Evolutionary conservation across 2,113 vertebrate genomes (phyloP), one percentile per base, ranked within the genome.

Genomic region (Myiopsitta monachus): DNA sequence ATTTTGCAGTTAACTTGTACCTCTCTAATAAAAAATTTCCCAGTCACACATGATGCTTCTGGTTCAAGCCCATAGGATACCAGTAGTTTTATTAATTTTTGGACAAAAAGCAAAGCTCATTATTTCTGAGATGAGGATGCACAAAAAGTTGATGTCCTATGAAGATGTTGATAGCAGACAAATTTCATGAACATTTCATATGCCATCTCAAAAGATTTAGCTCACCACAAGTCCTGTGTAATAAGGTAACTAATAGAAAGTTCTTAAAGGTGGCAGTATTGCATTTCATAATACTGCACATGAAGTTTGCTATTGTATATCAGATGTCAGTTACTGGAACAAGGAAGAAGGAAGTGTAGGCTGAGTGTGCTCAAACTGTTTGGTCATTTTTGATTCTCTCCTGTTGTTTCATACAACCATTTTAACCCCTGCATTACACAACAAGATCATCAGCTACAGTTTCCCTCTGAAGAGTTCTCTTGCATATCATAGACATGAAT

Each of bases 181-280:
- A 24, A 66, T 55, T 69, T 84, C 6, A 33, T 39, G 18, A 64
- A 24, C 8, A 39, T 75, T 91, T 84, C 16, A 69, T 14, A 28
- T 28, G 28, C 21, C 28, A 70, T 83, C 46, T 69, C 52, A 75
- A 87, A 87, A 84, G 11, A 11, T 18, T 38, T 28, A 81, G 39
- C 47, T 90, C 31, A 36, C 30, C 21, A 61, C 28, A 59, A 27
- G 33, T 36, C 54, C 68, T 55, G 17, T 67, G 49, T 46, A 26
- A 36, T 44, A 6, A 10, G 9, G 27, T 47, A 68, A 63, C 38
- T 83, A 64, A 63, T 17, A 39, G 13, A 24, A 63, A 75, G 27
- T 83, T 51, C 61, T 93, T 43, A 43, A n/a, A 78, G 86, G 77
- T 92, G 90, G 93, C 79, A 95, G 88, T 90, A 6, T 88, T 95